These are phyloP conservation scores for Nephrocerus scutellatus DNA, from an alignment of 2,888 invertebrate species.

Conservation along the genomic window DNA sequence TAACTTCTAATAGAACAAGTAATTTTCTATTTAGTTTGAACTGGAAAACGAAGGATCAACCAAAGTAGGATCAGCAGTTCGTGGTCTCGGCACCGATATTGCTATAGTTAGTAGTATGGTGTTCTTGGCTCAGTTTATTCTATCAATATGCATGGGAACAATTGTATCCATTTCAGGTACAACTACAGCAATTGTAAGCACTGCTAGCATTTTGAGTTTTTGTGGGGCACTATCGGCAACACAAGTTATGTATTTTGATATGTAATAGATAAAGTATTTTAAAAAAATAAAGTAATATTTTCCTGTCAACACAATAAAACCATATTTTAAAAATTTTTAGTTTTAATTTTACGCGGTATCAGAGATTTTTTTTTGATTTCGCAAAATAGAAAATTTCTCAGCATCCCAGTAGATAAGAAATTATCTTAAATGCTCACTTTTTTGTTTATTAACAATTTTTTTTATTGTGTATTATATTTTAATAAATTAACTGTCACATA, in stretches of 20 bases:
- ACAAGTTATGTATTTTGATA: constrained; percentile 81
- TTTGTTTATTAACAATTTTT: no score
- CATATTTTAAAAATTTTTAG: no score
- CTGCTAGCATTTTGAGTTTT: constrained; percentile 76
- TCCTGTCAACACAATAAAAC: no score
- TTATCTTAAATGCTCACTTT: no score
- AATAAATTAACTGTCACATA: no score
- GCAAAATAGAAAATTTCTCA: no score
- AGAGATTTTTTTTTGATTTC: no score
- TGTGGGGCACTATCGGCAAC: constrained; percentile 81
- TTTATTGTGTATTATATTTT: no score
- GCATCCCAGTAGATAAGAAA: no score
- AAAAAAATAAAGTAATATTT: not conserved
- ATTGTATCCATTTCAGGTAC: constrained; percentile 74
- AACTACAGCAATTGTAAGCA: constrained; percentile 81
- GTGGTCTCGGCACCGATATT: constrained; percentile 91
- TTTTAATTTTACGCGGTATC: no score
- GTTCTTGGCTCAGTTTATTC: constrained; percentile 86
- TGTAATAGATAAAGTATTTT: constrained; percentile 50
- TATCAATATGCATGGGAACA: constrained; percentile 80
- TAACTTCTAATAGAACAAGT: not conserved
- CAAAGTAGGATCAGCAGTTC: constrained; percentile 56
- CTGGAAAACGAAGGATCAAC: constrained; percentile 52
- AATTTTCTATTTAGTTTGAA: constrained; percentile 51
- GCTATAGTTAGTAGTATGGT: constrained; percentile 94